Evolutionary conservation across 2,113 vertebrate genomes (phyloP), one percentile per base, ranked within the genome.

Genomic region (Stigmatopora nigra): DNA sequence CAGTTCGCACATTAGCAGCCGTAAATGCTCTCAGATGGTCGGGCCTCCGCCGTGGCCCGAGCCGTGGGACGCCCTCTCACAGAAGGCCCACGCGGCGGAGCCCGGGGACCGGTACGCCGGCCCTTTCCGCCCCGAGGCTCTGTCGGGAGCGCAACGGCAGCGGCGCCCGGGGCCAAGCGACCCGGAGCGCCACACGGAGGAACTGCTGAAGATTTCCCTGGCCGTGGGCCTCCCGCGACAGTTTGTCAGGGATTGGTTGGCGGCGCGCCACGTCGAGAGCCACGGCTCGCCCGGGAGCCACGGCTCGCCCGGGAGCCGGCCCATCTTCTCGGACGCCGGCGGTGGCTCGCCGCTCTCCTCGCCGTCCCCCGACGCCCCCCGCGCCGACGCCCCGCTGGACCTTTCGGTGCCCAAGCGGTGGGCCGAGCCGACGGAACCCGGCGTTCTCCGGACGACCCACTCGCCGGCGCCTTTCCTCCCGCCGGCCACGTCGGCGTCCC

Each of bases 141-240:
- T 99, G 87, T 86, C 92, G 49, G 97, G 97, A 85, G 95, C 96
- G 86, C 97, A 98, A 89, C 97, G 98, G 61, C 96, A 99, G 83
- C 93, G 97, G 84, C 98, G 99, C 91, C 91, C 98, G 83, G 98
- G 25, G 97, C 79, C 97, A 98, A 84, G 98, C 99, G 97, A 99
- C 25, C 25, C 94, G 93, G 96, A 98, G 86, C 96, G 96, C 86
- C 97, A 98, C 88, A 94, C 96, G 64, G 97, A 98, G 88, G 97
- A 99, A 92, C 95, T 99, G 92, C 93, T 98, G 88, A 99, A 98
- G 93, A 99, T 99, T 90, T 99, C 97, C 91, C 97, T 98, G 87
- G 96, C 97, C n/a, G 96, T 99, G 62, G 96, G 97, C 88, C 97
- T 99, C 86, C 97, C 97, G 93, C 96, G 98, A 94, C 95, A 98